A percentile compares a stretch with the other conserved stretches of the same genome.
Evolutionary conservation across 2,113 vertebrate species (phyloP).

Genomic region (Onychostruthus taczanowskii): DNA sequence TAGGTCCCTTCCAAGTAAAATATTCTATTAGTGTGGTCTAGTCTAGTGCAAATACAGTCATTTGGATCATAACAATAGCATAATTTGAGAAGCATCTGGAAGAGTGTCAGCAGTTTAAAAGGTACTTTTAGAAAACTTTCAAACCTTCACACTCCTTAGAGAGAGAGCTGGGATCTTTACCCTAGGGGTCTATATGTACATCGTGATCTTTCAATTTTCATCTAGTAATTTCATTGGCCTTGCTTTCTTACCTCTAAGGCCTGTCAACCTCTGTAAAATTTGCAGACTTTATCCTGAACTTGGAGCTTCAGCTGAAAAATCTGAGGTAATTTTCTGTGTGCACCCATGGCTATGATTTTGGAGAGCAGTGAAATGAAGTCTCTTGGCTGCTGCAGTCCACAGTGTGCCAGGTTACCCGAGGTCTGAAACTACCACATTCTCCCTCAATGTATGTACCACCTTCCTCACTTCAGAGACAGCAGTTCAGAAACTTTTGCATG

Average conservation of each 20-base stretch:
- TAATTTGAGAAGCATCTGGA: not conserved
- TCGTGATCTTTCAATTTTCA: not conserved
- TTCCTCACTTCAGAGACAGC: not conserved
- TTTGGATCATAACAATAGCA: not conserved
- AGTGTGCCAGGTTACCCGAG: not conserved
- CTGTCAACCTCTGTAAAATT: not conserved
- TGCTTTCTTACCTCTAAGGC: not conserved
- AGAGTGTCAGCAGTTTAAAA: not conserved
- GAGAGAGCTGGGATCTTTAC: not conserved
- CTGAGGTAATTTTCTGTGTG: not conserved
- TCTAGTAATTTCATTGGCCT: not conserved
- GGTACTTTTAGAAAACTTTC: not conserved
- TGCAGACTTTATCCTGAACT: not conserved
- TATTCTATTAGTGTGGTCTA: too few relatives aligned
- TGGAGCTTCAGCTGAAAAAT: not conserved
- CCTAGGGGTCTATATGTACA: accelerated
- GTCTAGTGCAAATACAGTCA: not conserved
- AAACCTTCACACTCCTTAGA: not conserved
- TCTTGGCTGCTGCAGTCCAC: not conserved
- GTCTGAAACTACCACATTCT: accelerated
- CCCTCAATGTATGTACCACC: not conserved
- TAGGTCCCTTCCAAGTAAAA: not conserved
- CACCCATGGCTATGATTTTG: not conserved
- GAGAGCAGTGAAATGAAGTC: not conserved
- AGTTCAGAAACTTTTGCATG: not conserved